Conservation (phyloP, 2,113 vertebrate species). For the Onychostruthus taczanowskii region DNA sequence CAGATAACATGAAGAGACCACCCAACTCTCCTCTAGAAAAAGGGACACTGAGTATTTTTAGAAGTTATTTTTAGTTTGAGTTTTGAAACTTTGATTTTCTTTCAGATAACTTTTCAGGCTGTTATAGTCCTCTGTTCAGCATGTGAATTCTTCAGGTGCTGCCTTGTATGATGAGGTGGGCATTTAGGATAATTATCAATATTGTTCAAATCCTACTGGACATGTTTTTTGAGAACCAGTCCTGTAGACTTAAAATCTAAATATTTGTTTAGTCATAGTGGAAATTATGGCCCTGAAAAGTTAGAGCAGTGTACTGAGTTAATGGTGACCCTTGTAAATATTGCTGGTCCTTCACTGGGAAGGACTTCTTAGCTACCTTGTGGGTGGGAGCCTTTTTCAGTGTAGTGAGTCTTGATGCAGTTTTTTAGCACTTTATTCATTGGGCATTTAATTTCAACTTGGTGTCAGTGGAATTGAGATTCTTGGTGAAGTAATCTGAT, state of each 20-base stretch:
- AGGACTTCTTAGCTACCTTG: background rate
- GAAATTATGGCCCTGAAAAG: background rate
- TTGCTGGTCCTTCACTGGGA: background rate
- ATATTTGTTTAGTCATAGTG: background rate
- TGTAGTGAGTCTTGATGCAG: background rate
- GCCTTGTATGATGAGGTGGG: background rate
- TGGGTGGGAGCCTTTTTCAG: background rate
- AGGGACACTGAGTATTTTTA: background rate
- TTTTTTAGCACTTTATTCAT: background rate
- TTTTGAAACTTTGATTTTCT: background rate
- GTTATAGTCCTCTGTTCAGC: background rate
- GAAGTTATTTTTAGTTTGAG: background rate
- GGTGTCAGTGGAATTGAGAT: background rate
- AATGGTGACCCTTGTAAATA: background rate
- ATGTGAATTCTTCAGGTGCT: background rate
- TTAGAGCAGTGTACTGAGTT: background rate
- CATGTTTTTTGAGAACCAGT: background rate
- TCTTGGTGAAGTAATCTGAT: accelerated
- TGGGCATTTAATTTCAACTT: background rate
- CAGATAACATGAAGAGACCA: background rate
- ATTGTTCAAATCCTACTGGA: background rate
- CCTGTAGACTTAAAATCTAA: background rate
- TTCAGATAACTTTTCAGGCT: background rate
- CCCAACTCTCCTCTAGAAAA: background rate
- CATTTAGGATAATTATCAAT: background rate